phyloP scores from a whole-genome alignment of 1,140 invertebrate genomes.

The Drosophila guanche region DNA sequence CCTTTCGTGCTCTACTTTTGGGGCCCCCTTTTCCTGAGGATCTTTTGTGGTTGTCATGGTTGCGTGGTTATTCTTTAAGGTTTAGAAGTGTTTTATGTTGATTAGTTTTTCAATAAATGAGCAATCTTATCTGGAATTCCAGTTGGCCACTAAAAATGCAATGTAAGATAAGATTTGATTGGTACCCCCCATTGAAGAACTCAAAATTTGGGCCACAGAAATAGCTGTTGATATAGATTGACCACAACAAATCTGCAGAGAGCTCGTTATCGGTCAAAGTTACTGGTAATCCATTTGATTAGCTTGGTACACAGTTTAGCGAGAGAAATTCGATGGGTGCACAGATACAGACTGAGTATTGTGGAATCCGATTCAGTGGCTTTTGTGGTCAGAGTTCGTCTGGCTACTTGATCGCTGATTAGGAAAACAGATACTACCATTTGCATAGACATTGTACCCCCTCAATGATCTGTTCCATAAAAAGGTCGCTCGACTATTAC shows the following conservation, averaged over 20 bases:
- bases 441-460: constrained; percentile 36
- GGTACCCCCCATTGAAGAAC: neutral
- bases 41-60: constrained; percentile 69
- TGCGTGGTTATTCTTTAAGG: constrained; percentile 4
- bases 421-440: constrained; percentile 49
- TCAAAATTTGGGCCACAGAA: constrained; percentile 25
- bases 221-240: constrained; percentile 18
- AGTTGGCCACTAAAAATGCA: constrained; percentile 25
- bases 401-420: constrained; percentile 19
- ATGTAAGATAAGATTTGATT: constrained; percentile 34
- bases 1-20: constrained; percentile 35
- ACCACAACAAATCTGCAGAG: neutral
- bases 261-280: no score
- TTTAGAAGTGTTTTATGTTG: constrained; percentile 9
- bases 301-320: no score
- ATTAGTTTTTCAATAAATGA: constrained; percentile 24
- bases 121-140: constrained; percentile 34
- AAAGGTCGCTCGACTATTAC: constrained; percentile 4
- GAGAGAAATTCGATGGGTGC: no score
- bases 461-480: neutral
- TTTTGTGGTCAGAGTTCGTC: constrained; percentile 57
- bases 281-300: no score
- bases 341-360: no score
- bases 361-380: constrained; percentile 6
- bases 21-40: constrained; percentile 49